Conservation (phyloP, 2,113 vertebrate species). For the Channa argus region DNA sequence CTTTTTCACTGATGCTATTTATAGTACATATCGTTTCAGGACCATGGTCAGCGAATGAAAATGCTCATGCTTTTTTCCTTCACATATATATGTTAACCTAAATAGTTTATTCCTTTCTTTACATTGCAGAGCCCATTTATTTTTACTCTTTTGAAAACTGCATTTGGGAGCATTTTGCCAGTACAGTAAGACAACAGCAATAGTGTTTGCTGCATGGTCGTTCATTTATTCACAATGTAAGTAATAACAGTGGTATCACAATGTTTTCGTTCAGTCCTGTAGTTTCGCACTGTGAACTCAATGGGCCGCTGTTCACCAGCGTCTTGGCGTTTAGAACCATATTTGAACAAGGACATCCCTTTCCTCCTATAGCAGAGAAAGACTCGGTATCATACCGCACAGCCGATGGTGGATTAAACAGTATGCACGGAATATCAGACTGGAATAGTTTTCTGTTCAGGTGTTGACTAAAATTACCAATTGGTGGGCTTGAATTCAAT, state of each 20-base stretch:
- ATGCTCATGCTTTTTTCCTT: accelerated
- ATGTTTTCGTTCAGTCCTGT: not conserved
- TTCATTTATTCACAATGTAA: not conserved
- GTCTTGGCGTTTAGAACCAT: not conserved
- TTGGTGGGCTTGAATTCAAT: not conserved
- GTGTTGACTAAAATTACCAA: not conserved
- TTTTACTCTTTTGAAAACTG: too few species aligned
- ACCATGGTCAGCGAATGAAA: constrained; percentile 14
- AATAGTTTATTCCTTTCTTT: too few species aligned
- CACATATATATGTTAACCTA: too few species aligned
- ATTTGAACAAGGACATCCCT: constrained; percentile 34
- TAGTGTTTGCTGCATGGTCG: accelerated
- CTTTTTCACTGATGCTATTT: too few species aligned
- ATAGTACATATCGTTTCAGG: constrained; percentile 8
- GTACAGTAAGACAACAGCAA: accelerated
- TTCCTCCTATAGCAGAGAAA: not conserved
- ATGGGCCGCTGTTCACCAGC: constrained; percentile 61
- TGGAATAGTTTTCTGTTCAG: accelerated
- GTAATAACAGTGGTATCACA: not conserved
- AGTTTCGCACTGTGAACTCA: constrained; percentile 44
- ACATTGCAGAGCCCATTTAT: too few species aligned
- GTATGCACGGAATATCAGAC: not conserved
- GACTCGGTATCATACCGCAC: constrained; percentile 13
- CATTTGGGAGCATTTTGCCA: accelerated
- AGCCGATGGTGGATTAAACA: constrained; percentile 19